A percentile compares a stretch with the other conserved stretches of the same genome.
These are phyloP conservation scores for Desoria tigrina DNA, from an alignment of 2,888 invertebrate genomes.

Conservation along the genomic window DNA sequence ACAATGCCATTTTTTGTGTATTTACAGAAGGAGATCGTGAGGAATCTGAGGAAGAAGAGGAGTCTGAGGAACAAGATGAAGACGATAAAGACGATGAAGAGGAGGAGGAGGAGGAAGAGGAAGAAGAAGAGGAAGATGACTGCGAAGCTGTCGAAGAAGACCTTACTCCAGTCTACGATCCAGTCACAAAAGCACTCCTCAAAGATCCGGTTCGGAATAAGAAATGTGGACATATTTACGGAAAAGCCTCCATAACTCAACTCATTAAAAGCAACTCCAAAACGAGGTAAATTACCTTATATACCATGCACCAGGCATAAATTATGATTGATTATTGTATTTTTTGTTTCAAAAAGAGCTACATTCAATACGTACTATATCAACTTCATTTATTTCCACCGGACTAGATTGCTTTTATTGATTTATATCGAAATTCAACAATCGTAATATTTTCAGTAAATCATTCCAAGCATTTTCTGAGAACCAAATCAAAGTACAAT, in stretches of 20 bases:
- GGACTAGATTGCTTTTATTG: too few relatives aligned
- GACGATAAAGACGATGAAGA: neutral
- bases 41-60: slow-evolving; percentile 1
- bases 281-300: slow-evolving; percentile 7
- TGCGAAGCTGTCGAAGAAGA: slow-evolving; percentile 7
- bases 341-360: too few relatives aligned
- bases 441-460: neutral
- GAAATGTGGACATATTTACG: slow-evolving; percentile 45
- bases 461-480: neutral
- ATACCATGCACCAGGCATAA: too few relatives aligned
- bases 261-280: slow-evolving; percentile 20
- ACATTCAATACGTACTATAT: too few relatives aligned
- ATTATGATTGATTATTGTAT: too few relatives aligned
- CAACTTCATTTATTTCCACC: too few relatives aligned
- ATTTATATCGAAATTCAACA: too few relatives aligned
- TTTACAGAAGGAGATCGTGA: neutral
- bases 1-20: too few relatives aligned
- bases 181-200: slow-evolving; percentile 29
- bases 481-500: too few relatives aligned
- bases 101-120: neutral
- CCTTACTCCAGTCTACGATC: slow-evolving; percentile 22
- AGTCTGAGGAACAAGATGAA: neutral
- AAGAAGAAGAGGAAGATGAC: slow-evolving; percentile 9
- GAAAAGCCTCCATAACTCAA: slow-evolving; percentile 31
- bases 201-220: slow-evolving; percentile 37